Base-by-base conservation (phyloP, 37 sponge, comb jelly and placozoan genomes). In the Halichondria panicea region DNA sequence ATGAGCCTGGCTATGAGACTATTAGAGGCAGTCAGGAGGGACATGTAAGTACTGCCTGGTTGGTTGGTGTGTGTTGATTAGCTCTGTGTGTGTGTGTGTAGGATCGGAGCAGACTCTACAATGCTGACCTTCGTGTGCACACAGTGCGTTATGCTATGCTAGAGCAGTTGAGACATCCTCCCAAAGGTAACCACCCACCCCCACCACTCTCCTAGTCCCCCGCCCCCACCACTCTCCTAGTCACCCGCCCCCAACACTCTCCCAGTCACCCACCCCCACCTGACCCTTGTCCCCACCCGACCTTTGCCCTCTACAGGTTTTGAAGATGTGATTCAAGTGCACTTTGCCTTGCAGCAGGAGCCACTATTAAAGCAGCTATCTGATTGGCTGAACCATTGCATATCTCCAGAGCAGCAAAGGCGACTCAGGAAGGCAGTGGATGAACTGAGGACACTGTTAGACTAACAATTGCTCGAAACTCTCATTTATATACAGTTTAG, bases 1-100 rank as follows among this genome's bases (percentile, higher is more conserved):
- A 95, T 71, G 96, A 95, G 72, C 96, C 96, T n/a, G 92, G 96
- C 40, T 95, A 95, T 62, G 89, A 88, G 57, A 63, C 82, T 40
- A 85, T 95, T 50, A 63, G 69, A 34, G 86, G 86, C 5, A 95
- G 92, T 19, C 70, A 75, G 45, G 92, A 95, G 53, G 96, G 96
- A 27, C 81, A 88, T 46, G 93, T 92, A 64, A 31, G 33, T 53
- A 18, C 30, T 1, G 46, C 4, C 33, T 39, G 24, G 5, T 25
- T 39, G 45, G 24, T 3, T n/a, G n/a, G n/a, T n/a, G n/a, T n/a
- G n/a, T n/a, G n/a, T n/a, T n/a, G n/a, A 58, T 12, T 8, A 24
- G 25, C 60, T 58, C 60, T 58, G 25, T 61, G 24, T 40, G 3
- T 75, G 32, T 63, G 25, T 33, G 36, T 74, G n/a, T 74, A 93